These are phyloP conservation scores for Centroberyx gerrardi DNA, from an alignment of 2,797 vertebrate genomes.

Conservation along the genomic window DNA sequence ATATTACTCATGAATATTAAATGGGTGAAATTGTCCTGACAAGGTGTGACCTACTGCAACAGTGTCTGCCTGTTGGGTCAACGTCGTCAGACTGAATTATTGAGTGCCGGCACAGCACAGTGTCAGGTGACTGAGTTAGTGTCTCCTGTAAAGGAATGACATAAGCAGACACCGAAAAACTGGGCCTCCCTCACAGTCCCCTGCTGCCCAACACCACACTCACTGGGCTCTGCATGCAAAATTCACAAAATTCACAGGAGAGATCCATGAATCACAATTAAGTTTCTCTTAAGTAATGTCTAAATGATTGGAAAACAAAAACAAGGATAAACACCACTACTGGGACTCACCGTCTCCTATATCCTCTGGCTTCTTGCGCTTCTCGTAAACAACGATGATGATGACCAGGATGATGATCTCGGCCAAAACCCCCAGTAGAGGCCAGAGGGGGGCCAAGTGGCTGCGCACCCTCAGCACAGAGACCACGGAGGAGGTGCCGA, in stretches of 20 bases:
- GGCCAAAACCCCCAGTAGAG: constrained; percentile 95
- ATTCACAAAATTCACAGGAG: background rate
- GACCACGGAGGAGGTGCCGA: constrained; percentile 82
- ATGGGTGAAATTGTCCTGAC: constrained; percentile 74
- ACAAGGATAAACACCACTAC: background rate
- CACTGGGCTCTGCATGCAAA: constrained; percentile 4
- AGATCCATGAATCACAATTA: background rate
- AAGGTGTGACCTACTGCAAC: constrained; percentile 69
- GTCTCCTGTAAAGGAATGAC: constrained; percentile 29
- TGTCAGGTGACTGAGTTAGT: constrained; percentile 61
- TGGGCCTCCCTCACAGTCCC: background rate
- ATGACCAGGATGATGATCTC: constrained; percentile 96
- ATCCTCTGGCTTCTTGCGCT: constrained; percentile 98
- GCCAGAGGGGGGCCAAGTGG: constrained; percentile 96
- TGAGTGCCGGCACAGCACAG: constrained; percentile 56
- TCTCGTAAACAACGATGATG: constrained; percentile 99
- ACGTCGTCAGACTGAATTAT: constrained; percentile 77
- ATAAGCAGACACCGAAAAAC: constrained; percentile 10
- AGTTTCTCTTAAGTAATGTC: constrained; percentile 1
- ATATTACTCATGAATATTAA: constrained; percentile 80
- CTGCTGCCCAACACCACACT: background rate
- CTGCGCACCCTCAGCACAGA: constrained; percentile 96
- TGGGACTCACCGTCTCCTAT: constrained; percentile 94
- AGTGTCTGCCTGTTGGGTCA: constrained; percentile 62
- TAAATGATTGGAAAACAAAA: constrained; percentile 16